These are phyloP conservation scores for Zaprionus ornatus DNA, from an alignment of 1,140 invertebrate genomes.

Conservation along the genomic window DNA sequence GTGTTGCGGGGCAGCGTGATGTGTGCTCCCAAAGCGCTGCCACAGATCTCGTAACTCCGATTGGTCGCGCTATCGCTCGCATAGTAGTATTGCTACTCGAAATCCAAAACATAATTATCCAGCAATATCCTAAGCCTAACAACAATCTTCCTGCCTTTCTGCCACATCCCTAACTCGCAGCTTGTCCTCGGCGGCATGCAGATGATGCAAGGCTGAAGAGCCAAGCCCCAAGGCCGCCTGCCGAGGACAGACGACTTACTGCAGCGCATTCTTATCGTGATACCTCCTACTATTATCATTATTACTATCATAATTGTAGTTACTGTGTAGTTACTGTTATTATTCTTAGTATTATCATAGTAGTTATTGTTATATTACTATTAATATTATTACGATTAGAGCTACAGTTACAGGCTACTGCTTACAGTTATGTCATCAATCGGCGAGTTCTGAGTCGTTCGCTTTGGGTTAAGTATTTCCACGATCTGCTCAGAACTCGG, in stretches of 20 bases:
- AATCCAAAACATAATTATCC: slow-evolving; percentile 73
- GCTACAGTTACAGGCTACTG: neutral
- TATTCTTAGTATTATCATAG: neutral
- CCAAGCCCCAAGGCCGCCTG: neutral
- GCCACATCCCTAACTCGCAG: neutral
- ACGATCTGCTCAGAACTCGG: slow-evolving; percentile 2
- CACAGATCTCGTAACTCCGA: slow-evolving; percentile 17
- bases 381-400: slow-evolving; percentile 1
- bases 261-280: neutral
- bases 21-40: slow-evolving; percentile 21
- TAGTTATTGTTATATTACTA: neutral
- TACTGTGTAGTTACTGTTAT: neutral
- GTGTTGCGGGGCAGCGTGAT: slow-evolving; percentile 32
- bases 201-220: neutral
- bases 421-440: neutral
- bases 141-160: neutral
- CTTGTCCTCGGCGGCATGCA: neutral
- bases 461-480: neutral
- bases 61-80: neutral
- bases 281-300: neutral
- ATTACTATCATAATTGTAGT: neutral
- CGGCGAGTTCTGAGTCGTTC: neutral
- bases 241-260: slow-evolving; percentile 17
- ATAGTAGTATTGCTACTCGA: slow-evolving; percentile 16
- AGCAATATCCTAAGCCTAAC: neutral